phyloP scores from a whole-genome alignment of 2,797 vertebrate genomes.

The Scarus forsteni region DNA sequence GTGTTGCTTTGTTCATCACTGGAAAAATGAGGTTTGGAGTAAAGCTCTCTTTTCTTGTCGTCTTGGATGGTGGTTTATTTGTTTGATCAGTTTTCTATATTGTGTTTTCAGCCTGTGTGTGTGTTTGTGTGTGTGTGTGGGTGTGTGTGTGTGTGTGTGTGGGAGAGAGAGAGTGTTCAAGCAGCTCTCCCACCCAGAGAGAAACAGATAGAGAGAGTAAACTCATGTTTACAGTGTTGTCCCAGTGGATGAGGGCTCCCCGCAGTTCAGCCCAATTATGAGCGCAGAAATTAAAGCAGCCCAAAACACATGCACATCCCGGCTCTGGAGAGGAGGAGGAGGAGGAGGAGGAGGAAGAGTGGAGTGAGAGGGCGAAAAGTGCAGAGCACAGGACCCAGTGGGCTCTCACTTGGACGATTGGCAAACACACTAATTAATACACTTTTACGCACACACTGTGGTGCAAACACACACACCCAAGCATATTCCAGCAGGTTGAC shows the following conservation, averaged over 20 bases:
- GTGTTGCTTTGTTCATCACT: constrained; percentile 73
- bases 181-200: constrained; percentile 51
- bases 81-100: constrained; percentile 65
- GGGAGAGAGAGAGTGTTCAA: too few relatives aligned
- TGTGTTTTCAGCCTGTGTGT: constrained; percentile 60
- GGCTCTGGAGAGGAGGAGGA: constrained; percentile 61
- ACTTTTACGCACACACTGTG: constrained; percentile 3
- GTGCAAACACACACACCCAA: constrained; percentile 12
- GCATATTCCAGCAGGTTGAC: constrained; percentile 43
- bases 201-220: constrained; percentile 42
- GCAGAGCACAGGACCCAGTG: constrained; percentile 72
- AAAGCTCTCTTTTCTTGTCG: constrained; percentile 61
- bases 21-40: constrained; percentile 59
- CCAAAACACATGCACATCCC: constrained; percentile 73
- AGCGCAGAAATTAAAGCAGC: constrained; percentile 78
- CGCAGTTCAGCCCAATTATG: constrained; percentile 78
- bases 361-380: constrained; percentile 65
- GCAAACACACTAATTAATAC: constrained; percentile 76
- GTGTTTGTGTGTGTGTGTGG: too few relatives aligned
- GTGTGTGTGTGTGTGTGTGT: too few relatives aligned
- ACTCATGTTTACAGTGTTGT: constrained; percentile 73
- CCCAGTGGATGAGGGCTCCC: constrained; percentile 71
- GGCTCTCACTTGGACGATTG: constrained; percentile 68
- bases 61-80: constrained; percentile 67
- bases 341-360: constrained; percentile 35